These are phyloP conservation scores for Carlito syrichta DNA, from an alignment of 2,113 vertebrate genomes.

Conservation along the genomic window DNA sequence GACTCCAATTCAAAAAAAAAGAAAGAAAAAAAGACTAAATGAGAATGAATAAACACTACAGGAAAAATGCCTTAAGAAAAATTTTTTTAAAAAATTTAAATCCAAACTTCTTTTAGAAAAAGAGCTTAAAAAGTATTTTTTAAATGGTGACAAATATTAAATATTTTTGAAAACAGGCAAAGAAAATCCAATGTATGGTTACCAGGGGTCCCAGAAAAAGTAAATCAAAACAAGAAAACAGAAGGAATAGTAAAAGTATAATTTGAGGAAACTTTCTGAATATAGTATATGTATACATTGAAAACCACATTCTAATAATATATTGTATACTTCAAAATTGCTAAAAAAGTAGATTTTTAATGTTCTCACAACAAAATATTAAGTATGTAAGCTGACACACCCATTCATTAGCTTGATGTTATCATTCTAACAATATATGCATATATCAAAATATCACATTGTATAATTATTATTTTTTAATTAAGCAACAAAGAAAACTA, in stretches of 20 bases:
- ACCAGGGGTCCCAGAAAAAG: not conserved
- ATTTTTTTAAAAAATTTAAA: not conserved
- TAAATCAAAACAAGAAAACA: slow-evolving; percentile 15
- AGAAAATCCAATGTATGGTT: not conserved
- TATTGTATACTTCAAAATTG: not conserved
- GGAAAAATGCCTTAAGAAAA: not conserved
- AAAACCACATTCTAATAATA: not conserved
- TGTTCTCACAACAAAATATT: not conserved
- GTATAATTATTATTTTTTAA: not conserved
- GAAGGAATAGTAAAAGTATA: not conserved
- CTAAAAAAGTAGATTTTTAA: not conserved
- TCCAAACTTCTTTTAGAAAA: not conserved
- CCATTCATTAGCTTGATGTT: not conserved
- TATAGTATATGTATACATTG: not conserved
- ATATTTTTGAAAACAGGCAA: not conserved
- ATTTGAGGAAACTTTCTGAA: not conserved
- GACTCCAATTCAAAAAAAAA: too few relatives aligned
- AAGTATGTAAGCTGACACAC: not conserved
- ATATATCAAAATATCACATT: not conserved
- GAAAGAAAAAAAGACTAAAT: not conserved
- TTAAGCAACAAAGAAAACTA: not conserved
- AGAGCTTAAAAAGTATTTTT: not conserved
- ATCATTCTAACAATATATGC: not conserved
- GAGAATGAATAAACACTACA: not conserved
- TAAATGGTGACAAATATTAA: not conserved